A percentile compares a stretch with the other conserved stretches of the same genome.
phyloP scores from a whole-genome alignment of 2,888 invertebrate genomes.

The Dyspetes luteomarginatus region DNA sequence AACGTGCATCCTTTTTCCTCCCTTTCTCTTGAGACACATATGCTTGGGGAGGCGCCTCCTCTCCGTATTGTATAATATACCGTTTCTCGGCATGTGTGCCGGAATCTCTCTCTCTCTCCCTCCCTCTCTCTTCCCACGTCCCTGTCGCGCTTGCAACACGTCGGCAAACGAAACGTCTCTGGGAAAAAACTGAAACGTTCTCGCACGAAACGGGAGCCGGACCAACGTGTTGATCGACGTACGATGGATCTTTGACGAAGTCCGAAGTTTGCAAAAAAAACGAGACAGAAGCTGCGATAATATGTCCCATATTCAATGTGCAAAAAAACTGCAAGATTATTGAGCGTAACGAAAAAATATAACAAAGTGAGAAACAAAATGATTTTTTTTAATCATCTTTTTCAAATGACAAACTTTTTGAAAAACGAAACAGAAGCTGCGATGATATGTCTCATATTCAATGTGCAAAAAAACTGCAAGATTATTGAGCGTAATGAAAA shows the following conservation, averaged over 20 bases:
- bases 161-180: slow-evolving; percentile 40
- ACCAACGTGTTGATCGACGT: slow-evolving; percentile 70
- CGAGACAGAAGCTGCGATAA: neutral
- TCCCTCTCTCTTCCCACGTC: slow-evolving; percentile 79
- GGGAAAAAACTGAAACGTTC: slow-evolving; percentile 50
- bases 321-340: neutral
- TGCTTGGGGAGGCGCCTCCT: slow-evolving; percentile 70
- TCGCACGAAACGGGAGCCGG: slow-evolving; percentile 58
- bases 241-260: slow-evolving; percentile 60
- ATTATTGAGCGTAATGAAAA: neutral
- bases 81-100: slow-evolving; percentile 73
- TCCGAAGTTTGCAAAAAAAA: neutral
- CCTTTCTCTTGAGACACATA: slow-evolving; percentile 67
- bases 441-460: neutral
- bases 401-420: too few species aligned
- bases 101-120: slow-evolving; percentile 48
- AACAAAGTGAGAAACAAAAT: too few species aligned
- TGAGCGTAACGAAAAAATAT: neutral
- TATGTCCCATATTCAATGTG: neutral
- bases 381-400: too few species aligned
- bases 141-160: slow-evolving; percentile 37
- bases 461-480: neutral
- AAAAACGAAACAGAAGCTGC: neutral
- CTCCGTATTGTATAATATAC: too few species aligned
- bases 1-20: slow-evolving; percentile 32